Conservation (phyloP, 2,113 vertebrate species). For the Formicarius rufipectus region DNA sequence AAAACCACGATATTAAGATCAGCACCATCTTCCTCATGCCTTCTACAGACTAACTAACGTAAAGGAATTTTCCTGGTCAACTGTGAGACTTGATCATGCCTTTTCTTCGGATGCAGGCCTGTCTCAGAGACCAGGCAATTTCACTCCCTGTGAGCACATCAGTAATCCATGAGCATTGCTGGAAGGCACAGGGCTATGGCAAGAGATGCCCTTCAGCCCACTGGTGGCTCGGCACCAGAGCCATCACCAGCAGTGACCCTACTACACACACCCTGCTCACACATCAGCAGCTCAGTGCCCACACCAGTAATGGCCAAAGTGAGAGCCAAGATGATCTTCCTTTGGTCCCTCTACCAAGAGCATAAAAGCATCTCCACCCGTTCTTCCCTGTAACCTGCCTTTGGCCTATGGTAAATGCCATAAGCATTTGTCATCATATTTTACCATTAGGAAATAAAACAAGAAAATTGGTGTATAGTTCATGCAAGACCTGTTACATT, state of each 20-base stretch:
- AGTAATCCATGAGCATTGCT: rapidly evolving
- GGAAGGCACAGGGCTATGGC: not conserved
- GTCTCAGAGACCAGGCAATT: rapidly evolving
- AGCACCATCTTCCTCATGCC: not conserved
- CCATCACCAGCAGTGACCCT: no score
- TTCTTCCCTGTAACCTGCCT: not conserved
- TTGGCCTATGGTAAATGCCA: not conserved
- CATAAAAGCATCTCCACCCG: not conserved
- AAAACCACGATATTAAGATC: not conserved
- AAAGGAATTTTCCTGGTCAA: not conserved
- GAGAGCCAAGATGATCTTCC: not conserved
- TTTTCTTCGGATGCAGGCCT: rapidly evolving
- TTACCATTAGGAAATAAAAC: not conserved
- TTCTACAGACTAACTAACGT: not conserved
- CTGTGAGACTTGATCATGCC: rapidly evolving
- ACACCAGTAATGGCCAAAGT: not conserved
- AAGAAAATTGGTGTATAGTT: not conserved
- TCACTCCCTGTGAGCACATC: not conserved
- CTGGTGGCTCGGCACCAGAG: not conserved
- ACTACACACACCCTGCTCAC: not conserved
- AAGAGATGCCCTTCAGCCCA: not conserved
- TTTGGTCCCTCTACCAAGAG: not conserved
- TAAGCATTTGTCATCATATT: not conserved
- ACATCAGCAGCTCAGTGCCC: rapidly evolving
- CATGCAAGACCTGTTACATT: not conserved